Evolutionary conservation across 1,140 invertebrate species (phyloP), one percentile per base, ranked within the genome.

Genomic region (Polypedilum pembai): DNA sequence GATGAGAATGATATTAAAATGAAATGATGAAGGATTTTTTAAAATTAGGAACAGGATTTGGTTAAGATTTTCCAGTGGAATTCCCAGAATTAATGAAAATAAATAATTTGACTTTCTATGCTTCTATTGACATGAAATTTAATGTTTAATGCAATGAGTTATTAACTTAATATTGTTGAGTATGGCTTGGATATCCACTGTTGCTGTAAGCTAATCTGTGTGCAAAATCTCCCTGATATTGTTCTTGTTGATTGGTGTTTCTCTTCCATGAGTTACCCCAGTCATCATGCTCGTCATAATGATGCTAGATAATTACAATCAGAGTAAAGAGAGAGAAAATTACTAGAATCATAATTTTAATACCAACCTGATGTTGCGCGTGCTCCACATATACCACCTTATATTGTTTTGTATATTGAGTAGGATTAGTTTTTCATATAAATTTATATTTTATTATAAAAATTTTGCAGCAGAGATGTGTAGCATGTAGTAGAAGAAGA

Each of bases 281-380:
- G 17, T 69, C 65, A 69, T 69, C 65, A 69, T 69, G 65, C 7
- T 69, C 65, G 8, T 69, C 65, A 69, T 69, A 69, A 69, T 69
- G 65, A 10, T 69, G 65, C 65, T 69, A 33, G 17, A 18, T 8
- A 8, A 18, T 69, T 69, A 18, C 3, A 69, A 69, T 0, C 20
- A 21, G 17, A 69, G 20, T 69, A 7, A 69, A 69, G 65, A 69
- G 20, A 18, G 45, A 56, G n/a, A 17, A 18, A 18, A 20, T 69
- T 20, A 69, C 17, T 69, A 21, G 7, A 69, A 20, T 18, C 18
- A 20, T 7, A 69, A 69, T 8, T 69, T 56, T 69, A 18, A 21
- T 69, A 69, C 17, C 8, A 69, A 69, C 65, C 65, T 69, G 17
- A 18, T 69, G 65, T 18, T 69, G 17, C 65, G 65, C 65, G 20